Evolutionary conservation across 2,113 vertebrate species (phyloP).

Genomic region (Ptyas mucosa): DNA sequence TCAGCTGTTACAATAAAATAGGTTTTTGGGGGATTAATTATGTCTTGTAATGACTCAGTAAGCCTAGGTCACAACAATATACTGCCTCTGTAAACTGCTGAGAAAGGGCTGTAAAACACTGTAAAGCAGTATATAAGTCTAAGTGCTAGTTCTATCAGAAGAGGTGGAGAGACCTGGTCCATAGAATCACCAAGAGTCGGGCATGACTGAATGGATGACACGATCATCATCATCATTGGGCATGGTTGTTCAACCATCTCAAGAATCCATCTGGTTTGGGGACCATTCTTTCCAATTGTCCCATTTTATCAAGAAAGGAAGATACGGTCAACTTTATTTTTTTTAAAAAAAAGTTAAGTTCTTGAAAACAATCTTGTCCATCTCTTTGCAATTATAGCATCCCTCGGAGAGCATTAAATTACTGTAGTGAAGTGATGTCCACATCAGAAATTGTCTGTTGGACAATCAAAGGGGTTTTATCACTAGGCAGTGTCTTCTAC

Average conservation of each 20-base stretch:
- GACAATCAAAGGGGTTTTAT: neutral
- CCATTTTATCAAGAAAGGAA: neutral
- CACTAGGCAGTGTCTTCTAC: neutral
- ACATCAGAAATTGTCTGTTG: neutral
- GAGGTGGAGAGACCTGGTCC: too few species aligned
- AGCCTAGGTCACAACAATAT: too few species aligned
- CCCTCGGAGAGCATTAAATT: neutral
- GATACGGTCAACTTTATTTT: neutral
- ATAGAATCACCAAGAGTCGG: too few species aligned
- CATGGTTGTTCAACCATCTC: neutral
- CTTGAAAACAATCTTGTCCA: neutral
- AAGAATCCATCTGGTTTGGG: neutral
- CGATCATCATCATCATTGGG: too few species aligned
- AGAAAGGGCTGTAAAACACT: too few species aligned
- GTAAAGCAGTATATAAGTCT: too few species aligned
- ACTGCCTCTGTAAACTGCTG: too few species aligned
- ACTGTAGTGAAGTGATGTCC: neutral
- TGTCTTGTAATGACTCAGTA: too few species aligned
- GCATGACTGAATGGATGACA: too few species aligned
- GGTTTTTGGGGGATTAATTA: too few species aligned
- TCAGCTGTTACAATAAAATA: too few species aligned
- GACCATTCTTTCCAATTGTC: neutral
- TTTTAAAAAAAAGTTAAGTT: neutral
- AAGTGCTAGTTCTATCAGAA: too few species aligned
- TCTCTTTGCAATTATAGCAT: neutral